Conservation (phyloP, 1,140 invertebrate species). For the Calephelis nemesis region DNA sequence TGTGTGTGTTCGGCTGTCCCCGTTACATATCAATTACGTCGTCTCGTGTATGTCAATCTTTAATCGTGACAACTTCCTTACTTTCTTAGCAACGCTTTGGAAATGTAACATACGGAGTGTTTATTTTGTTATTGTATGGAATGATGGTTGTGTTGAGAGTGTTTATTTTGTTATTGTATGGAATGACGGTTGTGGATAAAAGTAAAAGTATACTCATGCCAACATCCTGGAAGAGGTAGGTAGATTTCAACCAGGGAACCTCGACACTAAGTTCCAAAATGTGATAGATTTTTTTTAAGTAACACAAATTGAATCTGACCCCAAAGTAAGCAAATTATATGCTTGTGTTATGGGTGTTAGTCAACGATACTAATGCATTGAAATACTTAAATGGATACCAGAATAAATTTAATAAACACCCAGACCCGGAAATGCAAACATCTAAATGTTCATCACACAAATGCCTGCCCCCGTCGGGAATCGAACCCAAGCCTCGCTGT, state of each 20-base stretch:
- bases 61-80: constrained; percentile 32
- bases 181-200: background rate
- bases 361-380: no score
- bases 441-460: no score
- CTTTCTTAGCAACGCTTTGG: constrained; percentile 19
- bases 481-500: no score
- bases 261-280: no score
- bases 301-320: no score
- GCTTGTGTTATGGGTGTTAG: no score
- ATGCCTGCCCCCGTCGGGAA: no score
- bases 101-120: background rate
- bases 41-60: constrained; percentile 30
- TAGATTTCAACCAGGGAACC: background rate
- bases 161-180: background rate
- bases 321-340: no score
- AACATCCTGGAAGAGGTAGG: background rate
- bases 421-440: no score
- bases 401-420: no score
- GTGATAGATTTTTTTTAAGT: no score
- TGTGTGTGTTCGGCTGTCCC: constrained; percentile 21
- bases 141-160: background rate
- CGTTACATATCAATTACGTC: constrained; percentile 34
- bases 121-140: background rate
- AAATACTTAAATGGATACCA: no score
- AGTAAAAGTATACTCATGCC: background rate